These are phyloP conservation scores for Chelonoidis abingdonii DNA, from an alignment of 2,113 vertebrate species.

Conservation along the genomic window DNA sequence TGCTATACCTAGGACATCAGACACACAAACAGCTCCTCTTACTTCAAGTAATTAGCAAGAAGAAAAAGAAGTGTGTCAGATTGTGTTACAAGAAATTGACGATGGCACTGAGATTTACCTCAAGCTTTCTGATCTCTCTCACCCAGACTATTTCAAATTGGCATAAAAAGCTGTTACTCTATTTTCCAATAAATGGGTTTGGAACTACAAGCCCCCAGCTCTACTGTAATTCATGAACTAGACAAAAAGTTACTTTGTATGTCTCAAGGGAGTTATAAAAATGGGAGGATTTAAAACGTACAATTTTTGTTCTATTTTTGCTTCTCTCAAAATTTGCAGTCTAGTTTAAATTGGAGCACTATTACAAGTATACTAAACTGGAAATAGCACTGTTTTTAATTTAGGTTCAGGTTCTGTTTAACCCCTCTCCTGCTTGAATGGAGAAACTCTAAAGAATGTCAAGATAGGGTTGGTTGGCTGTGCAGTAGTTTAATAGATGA, in stretches of 20 bases:
- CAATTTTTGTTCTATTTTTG: neutral
- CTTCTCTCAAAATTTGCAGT: constrained; percentile 27
- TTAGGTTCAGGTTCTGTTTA: neutral
- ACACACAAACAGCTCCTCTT: neutral
- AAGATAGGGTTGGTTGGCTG: neutral
- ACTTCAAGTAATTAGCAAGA: neutral
- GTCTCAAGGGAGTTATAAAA: constrained; percentile 41
- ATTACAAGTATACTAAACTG: neutral
- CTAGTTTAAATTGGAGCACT: constrained; percentile 2
- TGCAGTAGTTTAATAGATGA: neutral
- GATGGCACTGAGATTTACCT: neutral
- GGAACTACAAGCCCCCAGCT: constrained; percentile 18
- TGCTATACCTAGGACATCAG: neutral
- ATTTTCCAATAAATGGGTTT: constrained; percentile 11
- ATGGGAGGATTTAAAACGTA: constrained; percentile 17
- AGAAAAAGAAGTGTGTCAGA: neutral
- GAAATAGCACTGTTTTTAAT: constrained; percentile 15
- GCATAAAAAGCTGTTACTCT: neutral
- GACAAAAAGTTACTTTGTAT: constrained; percentile 17
- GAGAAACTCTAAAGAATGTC: neutral
- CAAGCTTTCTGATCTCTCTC: neutral
- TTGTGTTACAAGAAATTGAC: neutral
- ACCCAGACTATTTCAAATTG: constrained; percentile 16
- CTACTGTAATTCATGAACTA: constrained; percentile 45
- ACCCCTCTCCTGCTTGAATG: neutral